A percentile compares a stretch with the other conserved stretches of the same genome.
phyloP scores from a whole-genome alignment of 2,113 vertebrate species.

The Stegostoma tigrinum region DNA sequence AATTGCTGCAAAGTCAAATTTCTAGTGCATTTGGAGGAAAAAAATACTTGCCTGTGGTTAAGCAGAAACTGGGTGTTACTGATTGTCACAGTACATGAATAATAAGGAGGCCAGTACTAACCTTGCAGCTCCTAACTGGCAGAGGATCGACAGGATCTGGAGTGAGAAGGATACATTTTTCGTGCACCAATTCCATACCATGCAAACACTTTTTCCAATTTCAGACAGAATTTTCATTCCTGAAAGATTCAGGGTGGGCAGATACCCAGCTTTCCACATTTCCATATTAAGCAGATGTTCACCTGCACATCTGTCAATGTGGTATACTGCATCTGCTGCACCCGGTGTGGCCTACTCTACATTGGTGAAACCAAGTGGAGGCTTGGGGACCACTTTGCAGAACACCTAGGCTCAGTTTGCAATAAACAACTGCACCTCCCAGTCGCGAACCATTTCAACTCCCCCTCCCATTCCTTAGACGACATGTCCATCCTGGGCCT shows the following conservation, averaged over 20 bases:
- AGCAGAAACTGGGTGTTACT: neutral
- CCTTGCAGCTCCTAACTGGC: neutral
- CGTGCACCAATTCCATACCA: neutral
- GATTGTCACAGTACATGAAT: neutral
- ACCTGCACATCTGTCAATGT: too few relatives aligned
- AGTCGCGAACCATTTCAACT: too few relatives aligned
- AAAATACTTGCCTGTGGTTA: neutral
- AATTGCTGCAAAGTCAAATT: neutral
- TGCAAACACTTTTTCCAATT: neutral
- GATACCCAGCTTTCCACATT: neutral
- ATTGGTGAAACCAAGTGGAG: too few relatives aligned
- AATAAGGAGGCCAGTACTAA: neutral
- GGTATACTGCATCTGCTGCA: too few relatives aligned
- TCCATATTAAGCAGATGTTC: too few relatives aligned
- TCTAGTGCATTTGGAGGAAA: neutral
- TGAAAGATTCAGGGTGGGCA: neutral
- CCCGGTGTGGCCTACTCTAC: too few relatives aligned
- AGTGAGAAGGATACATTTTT: neutral
- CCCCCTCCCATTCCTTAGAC: too few relatives aligned
- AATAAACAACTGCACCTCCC: too few relatives aligned
- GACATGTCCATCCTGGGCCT: too few relatives aligned
- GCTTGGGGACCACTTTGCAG: too few relatives aligned
- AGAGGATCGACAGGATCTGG: neutral
- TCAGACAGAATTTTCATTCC: neutral
- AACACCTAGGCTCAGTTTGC: too few relatives aligned